Evolutionary conservation across 1,140 invertebrate genomes (phyloP), one percentile per base, ranked within the genome.

Genomic region (Bombyx mandarina): DNA sequence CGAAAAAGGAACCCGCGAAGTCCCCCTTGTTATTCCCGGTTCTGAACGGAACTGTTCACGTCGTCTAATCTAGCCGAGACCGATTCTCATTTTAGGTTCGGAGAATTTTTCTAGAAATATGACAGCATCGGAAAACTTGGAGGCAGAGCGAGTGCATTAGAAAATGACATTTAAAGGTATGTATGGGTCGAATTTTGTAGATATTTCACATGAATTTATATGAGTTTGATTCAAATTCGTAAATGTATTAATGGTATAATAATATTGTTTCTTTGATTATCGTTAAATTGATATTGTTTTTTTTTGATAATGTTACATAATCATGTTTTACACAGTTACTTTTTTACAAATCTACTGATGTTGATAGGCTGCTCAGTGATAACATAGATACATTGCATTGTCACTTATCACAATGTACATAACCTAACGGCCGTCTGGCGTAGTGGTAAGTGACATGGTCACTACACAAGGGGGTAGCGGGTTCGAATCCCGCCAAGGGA

Each of bases 1-100:
- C 53, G 53, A 45, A 54, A 49, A 54, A 44, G 45, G 45, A 43
- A 45, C 43, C 53, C 53, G 4, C 4, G 26, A 7, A 54, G 53
- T 45, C 45, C 22, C 48, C 48, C 53, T 46, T 26, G 53, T 54
- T 54, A 54, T 45, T 45, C 44, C 43, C 43, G 53, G 53, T 44
- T 43, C 43, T 22, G 35, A 18, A 6, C n/a, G 53, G n/a, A 22
- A 49, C 44, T 18, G 53, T 54, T 54, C 45, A 54, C 45, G 53
- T 45, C 53, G 43, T 54, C 43, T 46, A 54, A 54, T 45, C 53
- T 44, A 9, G 44, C 43, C 9, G 6, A 43, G 22, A 10, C 6
- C 12, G 44, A 22, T 26, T 54, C 9, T 46, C 43, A 26, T 45
- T 45, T 46, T 44, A 45, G 48, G 45, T 12, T n/a, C 22, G 2